phyloP scores from a whole-genome alignment of 1,140 invertebrate genomes.

The Drosophila pectinifera region DNA sequence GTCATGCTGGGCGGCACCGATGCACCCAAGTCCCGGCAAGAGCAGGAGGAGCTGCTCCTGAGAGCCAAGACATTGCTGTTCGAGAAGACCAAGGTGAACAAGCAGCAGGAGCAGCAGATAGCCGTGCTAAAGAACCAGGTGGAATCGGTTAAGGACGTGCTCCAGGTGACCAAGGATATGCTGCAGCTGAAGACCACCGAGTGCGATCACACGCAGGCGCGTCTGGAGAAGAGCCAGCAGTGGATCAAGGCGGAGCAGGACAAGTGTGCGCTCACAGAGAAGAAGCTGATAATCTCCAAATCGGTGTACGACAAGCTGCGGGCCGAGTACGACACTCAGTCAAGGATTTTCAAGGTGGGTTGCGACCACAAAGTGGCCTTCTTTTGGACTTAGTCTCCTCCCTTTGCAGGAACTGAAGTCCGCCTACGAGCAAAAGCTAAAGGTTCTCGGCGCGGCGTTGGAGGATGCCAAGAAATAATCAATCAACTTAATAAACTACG shows the following conservation, averaged over 20 bases:
- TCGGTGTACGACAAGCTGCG: conserved; percentile 90
- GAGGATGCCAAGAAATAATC: conserved; percentile 77
- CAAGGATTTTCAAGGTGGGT: conserved; percentile 88
- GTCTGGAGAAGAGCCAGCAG: conserved; percentile 89
- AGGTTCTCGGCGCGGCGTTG: conserved; percentile 68
- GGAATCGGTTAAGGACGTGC: conserved; percentile 90
- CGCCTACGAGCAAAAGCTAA: conserved; percentile 78
- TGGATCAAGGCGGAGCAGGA: conserved; percentile 90
- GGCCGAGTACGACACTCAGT: conserved; percentile 90
- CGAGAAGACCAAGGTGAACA: conserved; percentile 89
- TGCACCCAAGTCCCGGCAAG: conserved; percentile 83
- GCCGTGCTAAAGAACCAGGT: conserved; percentile 89
- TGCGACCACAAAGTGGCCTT: not conserved
- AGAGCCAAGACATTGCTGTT: conserved; percentile 88
- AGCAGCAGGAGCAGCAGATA: conserved; percentile 91
- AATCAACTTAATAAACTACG: conserved; percentile 76
- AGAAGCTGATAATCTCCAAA: conserved; percentile 89
- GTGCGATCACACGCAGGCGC: conserved; percentile 90
- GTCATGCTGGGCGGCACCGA: conserved; percentile 77
- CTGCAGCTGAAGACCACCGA: conserved; percentile 91
- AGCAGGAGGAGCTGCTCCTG: conserved; percentile 86
- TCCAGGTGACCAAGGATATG: conserved; percentile 91
- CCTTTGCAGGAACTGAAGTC: conserved; percentile 69
- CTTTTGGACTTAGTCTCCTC: not conserved
- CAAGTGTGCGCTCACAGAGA: conserved; percentile 88